Evolutionary conservation across 2,888 invertebrate species (phyloP).

Genomic region (Cantharis nigra): DNA sequence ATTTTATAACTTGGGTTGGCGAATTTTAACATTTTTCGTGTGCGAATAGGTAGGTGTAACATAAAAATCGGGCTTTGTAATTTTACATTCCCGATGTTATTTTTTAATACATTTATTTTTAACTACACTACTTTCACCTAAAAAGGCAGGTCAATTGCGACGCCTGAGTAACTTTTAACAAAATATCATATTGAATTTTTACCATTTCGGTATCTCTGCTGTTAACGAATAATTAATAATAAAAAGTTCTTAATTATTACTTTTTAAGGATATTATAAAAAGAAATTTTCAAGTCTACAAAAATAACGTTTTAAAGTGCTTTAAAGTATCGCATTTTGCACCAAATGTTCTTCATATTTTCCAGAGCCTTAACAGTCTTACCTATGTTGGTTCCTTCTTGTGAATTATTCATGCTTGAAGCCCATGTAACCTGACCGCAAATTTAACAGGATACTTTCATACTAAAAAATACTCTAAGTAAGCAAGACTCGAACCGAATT

Average conservation of each 20-base stretch:
- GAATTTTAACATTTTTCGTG: neutral
- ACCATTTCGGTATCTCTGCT: neutral
- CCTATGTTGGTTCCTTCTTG: constrained; percentile 40
- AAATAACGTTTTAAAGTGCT: constrained; percentile 5
- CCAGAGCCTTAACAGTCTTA: constrained; percentile 39
- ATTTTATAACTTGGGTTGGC: constrained; percentile 18
- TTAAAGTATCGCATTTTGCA: constrained; percentile 27
- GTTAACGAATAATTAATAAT: too few relatives aligned
- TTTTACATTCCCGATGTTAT: neutral
- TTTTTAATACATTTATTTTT: neutral
- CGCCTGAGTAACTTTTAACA: neutral
- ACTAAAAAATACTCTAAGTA: constrained; percentile 42
- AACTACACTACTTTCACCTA: neutral
- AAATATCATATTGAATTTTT: neutral
- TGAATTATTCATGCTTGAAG: constrained; percentile 48
- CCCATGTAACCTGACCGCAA: constrained; percentile 47
- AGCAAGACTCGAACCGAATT: constrained; percentile 40
- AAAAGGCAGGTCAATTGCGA: neutral
- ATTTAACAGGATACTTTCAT: constrained; percentile 42
- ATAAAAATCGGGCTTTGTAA: neutral
- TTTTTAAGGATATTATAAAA: neutral
- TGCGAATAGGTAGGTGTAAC: neutral
- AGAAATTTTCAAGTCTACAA: constrained; percentile 1
- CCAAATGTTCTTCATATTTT: constrained; percentile 36
- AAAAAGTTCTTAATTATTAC: neutral